These are phyloP conservation scores for Hypomecis punctinalis DNA, from an alignment of 2,888 invertebrate genomes.

Conservation along the genomic window DNA sequence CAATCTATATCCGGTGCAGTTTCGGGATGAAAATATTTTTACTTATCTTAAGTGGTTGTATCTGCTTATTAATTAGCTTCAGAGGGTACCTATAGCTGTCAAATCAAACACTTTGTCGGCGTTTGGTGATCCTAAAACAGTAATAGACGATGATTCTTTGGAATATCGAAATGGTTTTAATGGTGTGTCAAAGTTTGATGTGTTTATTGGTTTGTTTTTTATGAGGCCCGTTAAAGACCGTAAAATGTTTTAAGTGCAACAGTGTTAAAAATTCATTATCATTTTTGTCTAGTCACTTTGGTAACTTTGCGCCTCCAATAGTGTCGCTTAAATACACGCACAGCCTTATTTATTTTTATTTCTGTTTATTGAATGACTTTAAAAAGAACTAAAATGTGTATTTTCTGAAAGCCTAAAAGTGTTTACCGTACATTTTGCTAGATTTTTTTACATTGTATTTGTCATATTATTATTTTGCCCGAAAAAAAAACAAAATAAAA, in stretches of 20 bases:
- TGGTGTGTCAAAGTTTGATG: slow-evolving; percentile 53
- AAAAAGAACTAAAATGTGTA: no score
- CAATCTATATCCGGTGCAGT: slow-evolving; percentile 83
- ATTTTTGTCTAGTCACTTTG: not conserved
- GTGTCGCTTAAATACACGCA: no score
- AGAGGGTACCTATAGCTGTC: slow-evolving; percentile 79
- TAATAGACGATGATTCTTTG: slow-evolving; percentile 78
- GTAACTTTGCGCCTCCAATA: no score
- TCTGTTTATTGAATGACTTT: no score
- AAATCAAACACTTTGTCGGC: slow-evolving; percentile 82
- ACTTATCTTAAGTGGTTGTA: slow-evolving; percentile 85
- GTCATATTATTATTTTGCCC: no score
- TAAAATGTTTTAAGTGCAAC: slow-evolving; percentile 3
- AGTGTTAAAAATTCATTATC: not conserved
- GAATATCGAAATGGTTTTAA: slow-evolving; percentile 58
- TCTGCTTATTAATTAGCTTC: slow-evolving; percentile 84
- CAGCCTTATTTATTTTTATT: no score
- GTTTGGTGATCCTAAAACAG: slow-evolving; percentile 50
- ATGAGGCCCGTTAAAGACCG: slow-evolving; percentile 8
- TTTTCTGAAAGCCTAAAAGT: no score
- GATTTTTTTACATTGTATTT: no score
- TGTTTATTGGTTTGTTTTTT: slow-evolving; percentile 31
- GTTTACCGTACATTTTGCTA: no score
- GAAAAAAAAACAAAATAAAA: no score
- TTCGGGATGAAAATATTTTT: slow-evolving; percentile 84